Evolutionary conservation across 1,140 invertebrate genomes (phyloP).

Genomic region (Campoletis sonorensis): DNA sequence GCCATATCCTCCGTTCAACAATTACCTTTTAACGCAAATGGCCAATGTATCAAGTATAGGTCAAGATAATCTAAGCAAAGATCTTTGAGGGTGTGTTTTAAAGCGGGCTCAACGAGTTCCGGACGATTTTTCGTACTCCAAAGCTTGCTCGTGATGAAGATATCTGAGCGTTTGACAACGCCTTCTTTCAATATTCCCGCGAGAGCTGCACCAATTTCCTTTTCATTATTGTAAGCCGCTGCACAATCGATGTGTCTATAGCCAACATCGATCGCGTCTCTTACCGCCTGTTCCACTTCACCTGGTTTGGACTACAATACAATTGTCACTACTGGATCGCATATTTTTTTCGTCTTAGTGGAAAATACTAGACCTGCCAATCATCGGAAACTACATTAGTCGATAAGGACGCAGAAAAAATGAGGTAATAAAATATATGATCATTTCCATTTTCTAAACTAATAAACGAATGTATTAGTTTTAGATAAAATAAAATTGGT

Average conservation of each 20-base stretch:
- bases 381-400: no score
- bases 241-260: conserved; percentile 96
- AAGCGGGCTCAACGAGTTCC: conserved; percentile 74
- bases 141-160: conserved; percentile 80
- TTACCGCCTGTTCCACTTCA: conserved; percentile 84
- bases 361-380: no score
- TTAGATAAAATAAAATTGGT: no score
- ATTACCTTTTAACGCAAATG: conserved; percentile 76
- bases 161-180: conserved; percentile 86
- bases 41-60: conserved; percentile 89
- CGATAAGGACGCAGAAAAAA: no score
- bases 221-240: conserved; percentile 88
- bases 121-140: conserved; percentile 78
- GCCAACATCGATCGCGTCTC: conserved; percentile 87
- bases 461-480: no score
- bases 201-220: conserved; percentile 89
- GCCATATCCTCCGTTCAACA: no score
- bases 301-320: conserved; percentile 78
- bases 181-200: conserved; percentile 85
- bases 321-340: no score
- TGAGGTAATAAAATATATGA: no score
- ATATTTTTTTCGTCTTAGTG: no score
- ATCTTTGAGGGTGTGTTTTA: conserved; percentile 80
- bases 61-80: conserved; percentile 86
- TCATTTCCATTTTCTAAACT: no score